Conservation (phyloP, 2,888 invertebrate genomes). For the Mesoligia furuncula region DNA sequence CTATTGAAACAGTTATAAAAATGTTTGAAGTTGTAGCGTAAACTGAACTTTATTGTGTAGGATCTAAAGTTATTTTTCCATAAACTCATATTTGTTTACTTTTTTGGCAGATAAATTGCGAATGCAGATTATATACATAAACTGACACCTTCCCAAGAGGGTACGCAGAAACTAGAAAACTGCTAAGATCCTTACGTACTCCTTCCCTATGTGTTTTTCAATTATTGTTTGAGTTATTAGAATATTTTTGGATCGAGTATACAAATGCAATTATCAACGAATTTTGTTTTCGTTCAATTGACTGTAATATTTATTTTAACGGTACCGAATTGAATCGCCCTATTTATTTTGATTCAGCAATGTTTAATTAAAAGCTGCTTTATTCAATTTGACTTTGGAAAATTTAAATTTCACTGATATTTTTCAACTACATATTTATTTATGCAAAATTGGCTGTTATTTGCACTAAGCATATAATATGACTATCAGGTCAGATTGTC, state of each 20-base stretch:
- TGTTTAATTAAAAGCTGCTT: slow-evolving; percentile 29
- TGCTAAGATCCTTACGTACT: not conserved
- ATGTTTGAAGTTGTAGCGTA: too few relatives aligned
- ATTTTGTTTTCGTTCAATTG: slow-evolving; percentile 14
- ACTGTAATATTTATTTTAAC: slow-evolving; percentile 20
- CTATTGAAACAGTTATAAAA: too few relatives aligned
- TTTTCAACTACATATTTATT: slow-evolving; percentile 1
- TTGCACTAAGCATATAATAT: slow-evolving; percentile 1
- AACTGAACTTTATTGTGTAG: too few relatives aligned
- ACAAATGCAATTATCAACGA: slow-evolving; percentile 9
- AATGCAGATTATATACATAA: too few relatives aligned
- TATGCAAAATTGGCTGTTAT: not conserved
- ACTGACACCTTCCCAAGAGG: not conserved
- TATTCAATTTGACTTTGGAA: slow-evolving; percentile 25
- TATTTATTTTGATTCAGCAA: slow-evolving; percentile 20
- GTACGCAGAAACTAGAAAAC: not conserved
- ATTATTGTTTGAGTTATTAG: not conserved
- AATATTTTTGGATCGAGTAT: not conserved
- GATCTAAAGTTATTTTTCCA: too few relatives aligned
- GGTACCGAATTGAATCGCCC: slow-evolving; percentile 12
- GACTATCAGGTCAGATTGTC: not conserved
- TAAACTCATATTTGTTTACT: too few relatives aligned
- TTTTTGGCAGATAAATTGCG: too few relatives aligned
- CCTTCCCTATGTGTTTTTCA: not conserved
- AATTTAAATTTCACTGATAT: slow-evolving; percentile 12